Conservation (phyloP, 2,113 vertebrate species). For the Myrmecobius fasciatus region DNA sequence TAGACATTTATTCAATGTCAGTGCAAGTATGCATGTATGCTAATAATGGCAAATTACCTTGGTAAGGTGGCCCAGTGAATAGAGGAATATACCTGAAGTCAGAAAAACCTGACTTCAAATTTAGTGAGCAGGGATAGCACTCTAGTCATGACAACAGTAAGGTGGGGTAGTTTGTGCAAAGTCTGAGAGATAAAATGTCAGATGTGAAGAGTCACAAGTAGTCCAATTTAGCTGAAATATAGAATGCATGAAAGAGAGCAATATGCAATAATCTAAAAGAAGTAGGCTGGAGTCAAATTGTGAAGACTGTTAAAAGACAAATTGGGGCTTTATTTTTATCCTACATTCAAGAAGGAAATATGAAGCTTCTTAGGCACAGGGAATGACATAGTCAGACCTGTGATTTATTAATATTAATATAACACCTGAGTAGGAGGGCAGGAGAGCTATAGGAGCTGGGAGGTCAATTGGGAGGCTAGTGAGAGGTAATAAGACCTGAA, state of each 20-base stretch:
- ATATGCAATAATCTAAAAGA: neutral
- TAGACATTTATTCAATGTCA: neutral
- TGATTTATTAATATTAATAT: neutral
- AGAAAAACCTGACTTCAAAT: neutral
- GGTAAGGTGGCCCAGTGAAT: neutral
- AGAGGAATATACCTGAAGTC: neutral
- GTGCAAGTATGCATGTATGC: neutral
- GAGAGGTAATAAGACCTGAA: too few species aligned
- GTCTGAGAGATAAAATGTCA: neutral
- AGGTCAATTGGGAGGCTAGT: too few species aligned
- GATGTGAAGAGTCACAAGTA: too few species aligned
- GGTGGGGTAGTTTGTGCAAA: neutral
- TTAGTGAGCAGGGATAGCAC: neutral
- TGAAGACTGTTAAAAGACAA: neutral
- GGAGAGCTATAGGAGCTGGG: too few species aligned
- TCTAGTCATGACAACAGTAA: too few species aligned
- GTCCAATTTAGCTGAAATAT: neutral
- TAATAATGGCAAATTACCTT: neutral
- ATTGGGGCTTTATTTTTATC: neutral
- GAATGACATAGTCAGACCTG: neutral
- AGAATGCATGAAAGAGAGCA: neutral
- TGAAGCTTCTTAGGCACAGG: neutral
- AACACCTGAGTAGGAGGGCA: too few species aligned
- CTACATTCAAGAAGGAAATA: neutral
- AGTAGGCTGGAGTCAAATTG: neutral